Evolutionary conservation across 2,888 invertebrate genomes (phyloP).

Genomic region (Amphipyra berbera): DNA sequence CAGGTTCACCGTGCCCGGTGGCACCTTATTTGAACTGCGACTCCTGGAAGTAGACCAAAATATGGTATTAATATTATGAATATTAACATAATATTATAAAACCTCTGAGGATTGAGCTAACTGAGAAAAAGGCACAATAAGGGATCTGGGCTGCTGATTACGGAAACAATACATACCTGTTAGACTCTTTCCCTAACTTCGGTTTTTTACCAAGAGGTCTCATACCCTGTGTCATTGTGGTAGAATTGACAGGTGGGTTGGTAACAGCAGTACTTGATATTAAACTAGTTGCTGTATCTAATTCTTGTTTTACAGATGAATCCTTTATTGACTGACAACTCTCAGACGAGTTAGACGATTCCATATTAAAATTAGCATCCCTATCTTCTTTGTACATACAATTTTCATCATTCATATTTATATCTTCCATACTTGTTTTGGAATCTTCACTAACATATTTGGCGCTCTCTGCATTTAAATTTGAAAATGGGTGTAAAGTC

Average conservation of each 20-base stretch:
- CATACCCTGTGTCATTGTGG: constrained; percentile 73
- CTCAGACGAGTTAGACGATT: constrained; percentile 86
- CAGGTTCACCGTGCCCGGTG: constrained; percentile 97
- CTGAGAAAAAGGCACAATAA: too few relatives aligned
- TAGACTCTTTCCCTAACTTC: constrained; percentile 82
- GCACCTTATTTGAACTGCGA: constrained; percentile 93
- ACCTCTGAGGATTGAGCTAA: too few relatives aligned
- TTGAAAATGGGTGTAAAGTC: constrained; percentile 80
- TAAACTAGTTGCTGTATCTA: constrained; percentile 72
- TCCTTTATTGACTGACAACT: constrained; percentile 87
- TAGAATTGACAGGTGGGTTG: constrained; percentile 75
- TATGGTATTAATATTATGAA: neutral
- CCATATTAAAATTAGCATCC: constrained; percentile 86
- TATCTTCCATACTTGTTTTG: constrained; percentile 85
- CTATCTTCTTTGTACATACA: constrained; percentile 86
- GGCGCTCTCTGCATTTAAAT: constrained; percentile 75
- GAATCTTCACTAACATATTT: constrained; percentile 87
- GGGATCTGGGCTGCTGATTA: too few relatives aligned
- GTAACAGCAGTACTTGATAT: constrained; percentile 75
- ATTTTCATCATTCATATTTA: constrained; percentile 85
- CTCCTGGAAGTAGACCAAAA: constrained; percentile 73
- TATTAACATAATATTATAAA: neutral
- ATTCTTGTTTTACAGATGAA: constrained; percentile 76
- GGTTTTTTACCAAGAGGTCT: constrained; percentile 78
- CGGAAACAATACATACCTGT: constrained; percentile 69